A percentile compares a stretch with the other conserved stretches of the same genome.
phyloP scores from a whole-genome alignment of 2,113 vertebrate genomes.

The Thalassoma bifasciatum region DNA sequence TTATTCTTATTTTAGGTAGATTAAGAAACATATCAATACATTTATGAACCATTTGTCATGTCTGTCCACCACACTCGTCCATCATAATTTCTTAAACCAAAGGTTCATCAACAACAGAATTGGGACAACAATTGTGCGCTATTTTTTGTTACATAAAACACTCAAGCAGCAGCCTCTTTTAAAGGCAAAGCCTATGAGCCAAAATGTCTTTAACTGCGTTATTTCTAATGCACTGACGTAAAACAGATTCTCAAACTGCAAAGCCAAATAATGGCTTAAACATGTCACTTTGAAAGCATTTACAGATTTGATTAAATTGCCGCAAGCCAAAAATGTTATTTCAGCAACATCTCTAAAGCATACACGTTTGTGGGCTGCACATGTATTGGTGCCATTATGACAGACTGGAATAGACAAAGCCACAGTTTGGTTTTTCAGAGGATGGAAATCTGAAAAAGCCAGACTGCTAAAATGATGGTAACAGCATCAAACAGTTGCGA shows the following conservation, averaged over 20 bases:
- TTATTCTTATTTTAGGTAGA: neutral
- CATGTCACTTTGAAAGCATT: neutral
- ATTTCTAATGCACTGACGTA: too few species aligned
- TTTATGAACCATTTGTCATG: neutral
- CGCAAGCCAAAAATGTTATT: neutral
- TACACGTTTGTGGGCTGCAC: neutral
- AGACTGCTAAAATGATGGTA: slow-evolving; percentile 16
- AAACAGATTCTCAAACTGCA: too few species aligned
- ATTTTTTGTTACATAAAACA: neutral
- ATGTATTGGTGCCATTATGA: neutral
- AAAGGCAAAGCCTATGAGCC: neutral
- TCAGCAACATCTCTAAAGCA: neutral
- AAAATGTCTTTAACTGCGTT: slow-evolving; percentile 7
- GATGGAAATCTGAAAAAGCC: slow-evolving; percentile 5
- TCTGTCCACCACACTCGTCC: neutral
- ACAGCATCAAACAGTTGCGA: slow-evolving; percentile 34
- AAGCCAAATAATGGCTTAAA: neutral
- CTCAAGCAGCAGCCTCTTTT: neutral
- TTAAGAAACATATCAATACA: neutral
- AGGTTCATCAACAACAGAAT: neutral
- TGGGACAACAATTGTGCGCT: neutral
- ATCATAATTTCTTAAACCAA: neutral
- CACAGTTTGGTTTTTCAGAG: neutral
- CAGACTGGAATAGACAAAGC: neutral
- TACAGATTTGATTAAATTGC: neutral